Base-by-base conservation (phyloP, 1,140 invertebrate genomes). In the Drosophila hydei region DNA sequence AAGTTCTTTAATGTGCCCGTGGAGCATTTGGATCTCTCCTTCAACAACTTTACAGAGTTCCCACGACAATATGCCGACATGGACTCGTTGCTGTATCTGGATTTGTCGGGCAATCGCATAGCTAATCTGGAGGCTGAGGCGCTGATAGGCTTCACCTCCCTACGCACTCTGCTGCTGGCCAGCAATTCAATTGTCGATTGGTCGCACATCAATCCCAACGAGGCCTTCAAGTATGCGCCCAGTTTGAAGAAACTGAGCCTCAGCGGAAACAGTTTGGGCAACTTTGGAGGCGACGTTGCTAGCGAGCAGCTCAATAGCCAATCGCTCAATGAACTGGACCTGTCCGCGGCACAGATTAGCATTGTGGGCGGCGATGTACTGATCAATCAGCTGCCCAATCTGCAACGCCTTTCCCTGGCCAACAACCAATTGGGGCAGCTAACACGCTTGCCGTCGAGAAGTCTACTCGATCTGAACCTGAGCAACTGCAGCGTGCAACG, bases 91-190 rank as follows among this genome's bases (percentile, higher is more conserved):
- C 76, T 92, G 45, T 91, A 90, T 36, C 85, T 95, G 45, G 93
- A 94, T 79, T 59, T 94, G 16, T 94, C 93, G 19, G 83, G 92
- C 33, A 95, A 95, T 75, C 71, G 89, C 47, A 91, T 94, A 19
- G 85, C 75, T 4, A 77, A 77, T 18, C 55, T 95, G 48, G 88
- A 89, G 2, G 65, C 70, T 25, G 72, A 92, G 52, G 91, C 92
- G 2, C 89, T 94, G 2, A 62, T 92, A 21, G 93, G 93, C 7
- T 91, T 94, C 12, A 92, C 89, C 9, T 83, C 92, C 2, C 79
- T 95, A 16, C 90, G 93, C 73, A 84, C 90, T 3, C 75, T 95
- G 27, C 92, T 94, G 77, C 80, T 94, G 63, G 92, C 92, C 11
- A 92, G 84, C 56, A 94, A 94, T 74, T 77, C 91, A 11, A 93